Evolutionary conservation across 64 coral and sea anemone genomes (phyloP), one percentile per base, ranked within the genome.

Genomic region (Actinia equina): DNA sequence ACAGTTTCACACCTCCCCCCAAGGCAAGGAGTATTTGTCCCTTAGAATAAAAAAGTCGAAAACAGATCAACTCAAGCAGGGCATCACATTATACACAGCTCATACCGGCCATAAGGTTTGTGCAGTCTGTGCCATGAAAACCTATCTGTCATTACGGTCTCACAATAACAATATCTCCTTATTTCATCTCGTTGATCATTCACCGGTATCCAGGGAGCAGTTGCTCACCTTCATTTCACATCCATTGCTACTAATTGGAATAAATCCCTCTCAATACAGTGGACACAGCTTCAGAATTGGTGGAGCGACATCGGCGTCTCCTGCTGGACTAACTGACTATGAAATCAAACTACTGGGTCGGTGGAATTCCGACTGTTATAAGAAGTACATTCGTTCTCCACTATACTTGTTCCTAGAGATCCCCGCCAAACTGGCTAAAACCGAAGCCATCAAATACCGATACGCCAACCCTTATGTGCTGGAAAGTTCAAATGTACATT

Each of bases 211-310:
- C 22, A 52, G 70, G 22, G 61, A 87, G 52, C 1, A 52, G 26
- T 51, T 87, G 18, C 49, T 87, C 45, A 26, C 43, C 44, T 87
- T 87, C 23, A 67, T 77, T 52, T 87, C 86, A 27, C 52, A 74
- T 17, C 23, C 77, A 52, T 17, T 87, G 63, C 2, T 67, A 52
- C 23, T 87, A 3, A 25, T 87, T 52, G 65, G 65, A n/a, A n/a
- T n/a, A n/a, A n/a, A n/a, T n/a, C n/a, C n/a, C n/a, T n/a, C n/a
- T n/a, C n/a, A n/a, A n/a, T n/a, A n/a, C n/a, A n/a, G n/a, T n/a
- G n/a, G n/a, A n/a, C 86, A 77, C 46, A 87, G 86, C 19, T 79
- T 87, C 17, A 44, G 86, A 43, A 88, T 88, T 37, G 86, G 74
- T 59, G 86, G 86, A 2, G 86, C 71, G 14, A 88, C 77, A 4